phyloP scores from a whole-genome alignment of 2,113 vertebrate species.

The Tichodroma muraria region DNA sequence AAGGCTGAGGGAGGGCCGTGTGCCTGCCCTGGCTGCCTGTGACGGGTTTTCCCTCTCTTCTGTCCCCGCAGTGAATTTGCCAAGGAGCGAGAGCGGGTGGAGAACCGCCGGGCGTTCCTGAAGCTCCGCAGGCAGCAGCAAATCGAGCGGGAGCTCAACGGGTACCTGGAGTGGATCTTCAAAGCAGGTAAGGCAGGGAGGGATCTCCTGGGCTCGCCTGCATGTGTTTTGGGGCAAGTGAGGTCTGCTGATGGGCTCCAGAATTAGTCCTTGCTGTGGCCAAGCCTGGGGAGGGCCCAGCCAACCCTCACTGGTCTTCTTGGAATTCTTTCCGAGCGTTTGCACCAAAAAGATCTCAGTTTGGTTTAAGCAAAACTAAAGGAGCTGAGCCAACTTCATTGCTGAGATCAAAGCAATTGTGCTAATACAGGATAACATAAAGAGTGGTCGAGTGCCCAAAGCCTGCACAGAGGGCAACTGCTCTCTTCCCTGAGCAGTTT shows the following conservation, averaged over 20 bases:
- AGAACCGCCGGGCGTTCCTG: constrained; percentile 92
- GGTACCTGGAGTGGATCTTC: constrained; percentile 97
- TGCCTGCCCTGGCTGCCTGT: background rate
- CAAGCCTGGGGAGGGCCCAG: background rate
- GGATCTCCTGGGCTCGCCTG: too few relatives aligned
- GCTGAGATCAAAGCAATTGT: background rate
- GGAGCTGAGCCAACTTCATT: background rate
- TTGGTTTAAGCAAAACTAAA: background rate
- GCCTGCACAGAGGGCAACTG: background rate
- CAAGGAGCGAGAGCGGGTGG: constrained; percentile 92
- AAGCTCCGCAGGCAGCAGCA: constrained; percentile 96
- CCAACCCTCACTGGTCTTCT: rapidly evolving
- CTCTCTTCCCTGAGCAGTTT: background rate
- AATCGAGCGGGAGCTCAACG: constrained; percentile 91
- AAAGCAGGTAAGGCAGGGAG: constrained; percentile 83
- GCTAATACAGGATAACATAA: background rate
- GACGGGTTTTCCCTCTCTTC: background rate
- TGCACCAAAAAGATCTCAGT: background rate
- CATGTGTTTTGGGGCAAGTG: rapidly evolving
- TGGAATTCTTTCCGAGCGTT: background rate
- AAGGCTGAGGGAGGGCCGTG: background rate
- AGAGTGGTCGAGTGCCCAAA: background rate
- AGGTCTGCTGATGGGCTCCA: background rate
- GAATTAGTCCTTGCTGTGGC: background rate
- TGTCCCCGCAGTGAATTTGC: constrained; percentile 83